A percentile compares a stretch with the other conserved stretches of the same genome.
phyloP scores from a whole-genome alignment of 2,888 invertebrate species.

The Latrodectus elegans region DNA sequence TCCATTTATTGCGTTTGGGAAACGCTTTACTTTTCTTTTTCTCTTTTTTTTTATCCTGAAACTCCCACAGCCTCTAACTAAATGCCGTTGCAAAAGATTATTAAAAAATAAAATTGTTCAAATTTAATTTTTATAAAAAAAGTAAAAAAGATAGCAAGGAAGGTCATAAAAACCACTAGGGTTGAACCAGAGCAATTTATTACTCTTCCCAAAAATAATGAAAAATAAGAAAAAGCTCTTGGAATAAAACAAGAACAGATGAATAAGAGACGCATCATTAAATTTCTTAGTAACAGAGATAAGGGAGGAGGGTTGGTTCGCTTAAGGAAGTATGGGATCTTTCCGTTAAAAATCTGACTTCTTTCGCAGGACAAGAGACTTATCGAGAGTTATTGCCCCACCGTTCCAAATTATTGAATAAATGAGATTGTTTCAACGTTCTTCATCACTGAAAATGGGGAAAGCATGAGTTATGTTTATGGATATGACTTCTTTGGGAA shows the following conservation, averaged over 20 bases:
- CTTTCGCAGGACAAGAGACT: conserved; percentile 19
- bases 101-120: conserved; percentile 13
- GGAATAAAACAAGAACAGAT: conserved; percentile 50
- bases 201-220: conserved; percentile 25
- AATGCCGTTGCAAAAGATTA: conserved; percentile 10
- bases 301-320: conserved; percentile 25
- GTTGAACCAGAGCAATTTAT: conserved; percentile 61
- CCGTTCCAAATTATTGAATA: conserved; percentile 61
- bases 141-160: conserved; percentile 16
- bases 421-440: conserved; percentile 51
- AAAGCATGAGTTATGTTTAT: conserved; percentile 56
- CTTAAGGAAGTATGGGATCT: conserved; percentile 24
- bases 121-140: conserved; percentile 50
- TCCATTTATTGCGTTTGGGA: conserved; percentile 33
- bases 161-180: conserved; percentile 51
- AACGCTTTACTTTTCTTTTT: conserved; percentile 12
- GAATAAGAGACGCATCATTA: conserved; percentile 63
- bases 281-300: conserved; percentile 49
- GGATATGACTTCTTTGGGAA: conserved; percentile 59
- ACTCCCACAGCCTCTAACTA: conserved; percentile 10
- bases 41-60: not conserved
- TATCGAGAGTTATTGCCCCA: conserved; percentile 55
- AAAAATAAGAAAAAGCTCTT: conserved; percentile 32
- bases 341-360: conserved; percentile 54
- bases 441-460: conserved; percentile 39